These are phyloP conservation scores for Ectemnius cavifrons DNA, from an alignment of 2,888 invertebrate species.

Conservation along the genomic window DNA sequence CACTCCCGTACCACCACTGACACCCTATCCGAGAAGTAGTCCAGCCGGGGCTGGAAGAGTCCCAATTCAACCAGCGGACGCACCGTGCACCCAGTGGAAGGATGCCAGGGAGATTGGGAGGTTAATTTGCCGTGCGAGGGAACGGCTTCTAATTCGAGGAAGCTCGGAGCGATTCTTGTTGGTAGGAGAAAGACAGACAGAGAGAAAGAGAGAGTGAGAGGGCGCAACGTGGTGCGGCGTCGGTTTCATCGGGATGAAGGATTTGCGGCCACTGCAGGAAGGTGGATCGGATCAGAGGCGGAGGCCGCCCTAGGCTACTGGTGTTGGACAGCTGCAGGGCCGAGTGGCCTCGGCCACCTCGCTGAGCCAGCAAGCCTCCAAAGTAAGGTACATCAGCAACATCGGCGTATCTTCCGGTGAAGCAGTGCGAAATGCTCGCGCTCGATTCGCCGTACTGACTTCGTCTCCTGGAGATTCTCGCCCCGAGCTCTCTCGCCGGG, in stretches of 20 bases:
- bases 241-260: slow-evolving; percentile 13
- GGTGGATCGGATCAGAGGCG: slow-evolving; percentile 62
- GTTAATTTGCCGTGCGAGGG: slow-evolving; percentile 1
- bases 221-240: neutral
- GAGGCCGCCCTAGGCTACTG: slow-evolving; percentile 74
- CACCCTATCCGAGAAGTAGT: neutral
- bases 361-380: no score
- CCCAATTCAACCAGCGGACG: no score
- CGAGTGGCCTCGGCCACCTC: slow-evolving; percentile 34
- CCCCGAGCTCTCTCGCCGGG: neutral
- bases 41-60: no score
- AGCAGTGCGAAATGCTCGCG: neutral
- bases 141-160: neutral
- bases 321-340: slow-evolving; percentile 71
- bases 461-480: slow-evolving; percentile 2
- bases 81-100: neutral
- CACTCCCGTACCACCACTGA: neutral
- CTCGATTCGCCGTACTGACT: neutral
- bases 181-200: neutral
- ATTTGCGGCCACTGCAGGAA: slow-evolving; percentile 8
- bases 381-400: no score
- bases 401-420: neutral
- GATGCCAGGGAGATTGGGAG: neutral
- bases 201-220: neutral
- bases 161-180: neutral